Conservation (phyloP, 2,113 vertebrate genomes). For the Campylomormyrus tamandua region DNA sequence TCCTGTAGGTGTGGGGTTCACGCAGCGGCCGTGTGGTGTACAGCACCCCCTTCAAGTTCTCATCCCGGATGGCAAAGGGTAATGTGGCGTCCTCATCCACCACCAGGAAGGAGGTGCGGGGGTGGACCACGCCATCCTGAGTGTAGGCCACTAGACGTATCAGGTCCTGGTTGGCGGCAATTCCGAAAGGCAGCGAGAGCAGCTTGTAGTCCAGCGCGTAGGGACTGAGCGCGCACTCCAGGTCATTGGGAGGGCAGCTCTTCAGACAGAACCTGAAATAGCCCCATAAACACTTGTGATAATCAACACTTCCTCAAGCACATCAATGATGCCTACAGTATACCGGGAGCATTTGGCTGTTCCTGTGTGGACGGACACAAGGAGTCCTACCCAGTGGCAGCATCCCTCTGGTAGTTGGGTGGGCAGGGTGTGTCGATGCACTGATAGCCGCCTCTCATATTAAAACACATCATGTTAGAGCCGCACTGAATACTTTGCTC, state of each 20-base stretch:
- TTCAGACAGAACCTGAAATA: conserved; percentile 83
- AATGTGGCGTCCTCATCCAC: conserved; percentile 65
- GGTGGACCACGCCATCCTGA: conserved; percentile 86
- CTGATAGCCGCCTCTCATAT: conserved; percentile 87
- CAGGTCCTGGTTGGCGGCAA: conserved; percentile 87
- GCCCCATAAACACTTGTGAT: not conserved
- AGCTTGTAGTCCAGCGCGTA: conserved; percentile 95
- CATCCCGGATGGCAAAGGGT: conserved; percentile 85
- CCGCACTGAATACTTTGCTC: conserved; percentile 84
- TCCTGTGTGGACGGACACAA: not conserved
- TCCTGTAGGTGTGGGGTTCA: conserved; percentile 79
- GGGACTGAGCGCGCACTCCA: conserved; percentile 85
- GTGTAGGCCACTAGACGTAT: conserved; percentile 94
- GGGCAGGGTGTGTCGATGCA: conserved; percentile 94
- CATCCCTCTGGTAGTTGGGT: conserved; percentile 79
- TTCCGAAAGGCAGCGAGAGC: conserved; percentile 88
- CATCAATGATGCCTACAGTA: not conserved
- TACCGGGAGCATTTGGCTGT: not conserved
- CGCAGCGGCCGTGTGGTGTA: conserved; percentile 73
- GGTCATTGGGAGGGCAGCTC: conserved; percentile 79
- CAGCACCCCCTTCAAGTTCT: conserved; percentile 88
- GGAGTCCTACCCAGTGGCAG: conserved; percentile 69
- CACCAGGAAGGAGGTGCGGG: conserved; percentile 80
- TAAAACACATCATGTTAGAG: conserved; percentile 88
- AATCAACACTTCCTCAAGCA: not conserved